Evolutionary conservation across 1,140 invertebrate species (phyloP).

Genomic region (Aradophagus sp.): DNA sequence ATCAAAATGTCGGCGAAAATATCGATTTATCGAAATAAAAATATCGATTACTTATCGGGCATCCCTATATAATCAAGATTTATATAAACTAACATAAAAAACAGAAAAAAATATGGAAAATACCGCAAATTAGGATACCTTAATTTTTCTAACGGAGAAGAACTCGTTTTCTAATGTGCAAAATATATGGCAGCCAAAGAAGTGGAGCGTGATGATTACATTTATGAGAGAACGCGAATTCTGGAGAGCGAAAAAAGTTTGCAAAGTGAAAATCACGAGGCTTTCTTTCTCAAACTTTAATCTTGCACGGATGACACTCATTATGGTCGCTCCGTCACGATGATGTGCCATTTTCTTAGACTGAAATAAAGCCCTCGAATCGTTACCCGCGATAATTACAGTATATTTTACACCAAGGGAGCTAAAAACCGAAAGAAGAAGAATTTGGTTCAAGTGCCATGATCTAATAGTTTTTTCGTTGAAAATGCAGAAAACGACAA

Average conservation of each 20-base stretch:
- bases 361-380: conserved; percentile 13
- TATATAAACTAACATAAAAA: too few species aligned
- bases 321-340: conserved; percentile 33
- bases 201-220: conserved; percentile 35
- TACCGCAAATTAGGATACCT: background rate
- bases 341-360: conserved; percentile 30
- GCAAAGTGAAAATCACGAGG: conserved; percentile 27
- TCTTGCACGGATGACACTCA: conserved; percentile 32
- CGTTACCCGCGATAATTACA: background rate
- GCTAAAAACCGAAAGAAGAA: too few species aligned
- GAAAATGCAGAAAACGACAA: too few species aligned
- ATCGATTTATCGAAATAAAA: too few species aligned
- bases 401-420: too few species aligned
- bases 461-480: too few species aligned
- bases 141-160: conserved; percentile 7
- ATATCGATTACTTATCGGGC: too few species aligned
- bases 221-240: conserved; percentile 42
- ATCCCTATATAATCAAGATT: too few species aligned
- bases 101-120: too few species aligned
- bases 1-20: too few species aligned
- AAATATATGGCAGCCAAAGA: conserved; percentile 24
- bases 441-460: too few species aligned
- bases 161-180: conserved; percentile 19
- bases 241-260: conserved; percentile 31
- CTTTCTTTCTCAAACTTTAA: conserved; percentile 47